These are phyloP conservation scores for Rattus rattus DNA, from an alignment of 2,113 vertebrate species.

Conservation along the genomic window DNA sequence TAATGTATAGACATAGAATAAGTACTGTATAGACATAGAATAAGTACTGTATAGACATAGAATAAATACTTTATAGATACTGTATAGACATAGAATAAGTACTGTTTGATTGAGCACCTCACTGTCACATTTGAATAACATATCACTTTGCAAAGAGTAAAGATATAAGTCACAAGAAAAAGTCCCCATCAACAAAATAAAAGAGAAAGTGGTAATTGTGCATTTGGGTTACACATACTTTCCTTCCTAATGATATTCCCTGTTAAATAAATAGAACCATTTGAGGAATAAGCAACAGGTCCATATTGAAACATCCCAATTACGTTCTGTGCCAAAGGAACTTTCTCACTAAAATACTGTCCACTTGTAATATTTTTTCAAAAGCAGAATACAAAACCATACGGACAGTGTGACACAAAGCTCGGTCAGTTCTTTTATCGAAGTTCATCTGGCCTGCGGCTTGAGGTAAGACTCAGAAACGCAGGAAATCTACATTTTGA, in stretches of 20 bases:
- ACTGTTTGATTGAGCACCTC: background rate
- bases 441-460: slow-evolving; percentile 36
- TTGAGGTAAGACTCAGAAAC: slow-evolving; percentile 67
- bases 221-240: background rate
- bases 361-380: background rate
- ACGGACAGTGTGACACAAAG: background rate
- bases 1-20: background rate
- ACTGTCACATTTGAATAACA: background rate
- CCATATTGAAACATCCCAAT: background rate
- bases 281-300: background rate
- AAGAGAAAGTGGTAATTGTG: background rate
- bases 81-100: background rate
- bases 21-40: background rate
- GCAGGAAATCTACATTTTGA: slow-evolving; percentile 49
- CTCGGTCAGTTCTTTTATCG: slow-evolving; percentile 32
- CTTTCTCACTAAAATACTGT: background rate
- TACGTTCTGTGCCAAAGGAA: background rate
- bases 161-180: background rate
- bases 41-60: background rate
- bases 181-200: background rate
- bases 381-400: slow-evolving; percentile 16
- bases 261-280: background rate
- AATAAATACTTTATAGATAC: too few species aligned
- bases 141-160: background rate
- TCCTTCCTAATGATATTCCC: background rate